Base-by-base conservation (phyloP, 2,888 invertebrate genomes). In the Anoplius nigerrimus region DNA sequence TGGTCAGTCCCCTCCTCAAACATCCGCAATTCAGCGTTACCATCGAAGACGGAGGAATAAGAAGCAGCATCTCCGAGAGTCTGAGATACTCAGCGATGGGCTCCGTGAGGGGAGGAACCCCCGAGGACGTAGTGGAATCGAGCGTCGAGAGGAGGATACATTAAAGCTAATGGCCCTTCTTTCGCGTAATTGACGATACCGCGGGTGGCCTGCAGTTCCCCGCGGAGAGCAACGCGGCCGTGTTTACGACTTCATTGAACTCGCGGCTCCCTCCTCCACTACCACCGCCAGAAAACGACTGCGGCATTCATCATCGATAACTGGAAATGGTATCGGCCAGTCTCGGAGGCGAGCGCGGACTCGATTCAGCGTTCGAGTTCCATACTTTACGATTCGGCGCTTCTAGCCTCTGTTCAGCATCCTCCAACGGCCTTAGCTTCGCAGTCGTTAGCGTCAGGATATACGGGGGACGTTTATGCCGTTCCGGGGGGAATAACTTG, bases 141-240 rank as follows among this genome's bases (percentile, higher is more conserved):
- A 75, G 72, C 74, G 72, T 64, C 62, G 70, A 67, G 72, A 78
- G 71, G 75, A 83, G 77, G 82, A 80, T 81, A 76, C 77, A 83
- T 86, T 83, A 85, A 81, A 86, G 74, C 78, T 85, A 85, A 86
- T 86, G 81, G 81, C 75, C 76, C 76, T 79, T 82, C 75, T 78
- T 82, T 84, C 83, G 81, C 75, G 82, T 84, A 87, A 87, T 87
- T 84, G 86, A 87, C 84, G 84, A 86, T 87, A 82, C 84, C 79
- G 80, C 84, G 84, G 86, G 84, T 83, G 85, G 83, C 79, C 83
- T 78, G 56, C 69, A 64, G 74, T 80, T 82, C 79, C n/a, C 84
- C 80, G 81, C 78, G 62, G 82, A 66, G 80, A 75, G 72, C 72
- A 76, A 71, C 72, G 70, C 69, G 72, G 56, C 67, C 62, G 66